Evolutionary conservation across 2,888 invertebrate species (phyloP).

Genomic region (Pemphredon lugubris): DNA sequence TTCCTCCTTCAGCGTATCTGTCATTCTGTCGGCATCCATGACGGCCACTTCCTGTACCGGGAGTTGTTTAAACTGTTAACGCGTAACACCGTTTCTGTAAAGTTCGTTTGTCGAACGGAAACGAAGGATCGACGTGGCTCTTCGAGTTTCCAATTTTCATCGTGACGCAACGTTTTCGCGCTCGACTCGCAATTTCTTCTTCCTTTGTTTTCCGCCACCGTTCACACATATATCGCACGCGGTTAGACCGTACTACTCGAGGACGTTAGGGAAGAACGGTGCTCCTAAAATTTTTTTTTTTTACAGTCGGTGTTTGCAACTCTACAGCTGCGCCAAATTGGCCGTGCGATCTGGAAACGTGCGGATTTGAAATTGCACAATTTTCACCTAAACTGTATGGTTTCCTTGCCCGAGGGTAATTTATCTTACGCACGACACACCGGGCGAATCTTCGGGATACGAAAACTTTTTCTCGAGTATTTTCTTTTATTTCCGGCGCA

Average conservation of each 20-base stretch:
- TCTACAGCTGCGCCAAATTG: slow-evolving; percentile 13
- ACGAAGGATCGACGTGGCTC: not conserved
- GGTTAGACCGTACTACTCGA: not conserved
- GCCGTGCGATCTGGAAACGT: slow-evolving; percentile 12
- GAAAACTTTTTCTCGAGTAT: not conserved
- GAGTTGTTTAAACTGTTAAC: no score
- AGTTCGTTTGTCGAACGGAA: not conserved
- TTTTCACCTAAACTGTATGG: slow-evolving; percentile 30
- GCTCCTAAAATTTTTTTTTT: slow-evolving; percentile 30
- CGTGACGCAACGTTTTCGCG: not conserved
- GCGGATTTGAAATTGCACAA: slow-evolving; percentile 41
- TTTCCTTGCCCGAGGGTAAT: not conserved
- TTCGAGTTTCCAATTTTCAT: not conserved
- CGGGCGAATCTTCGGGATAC: not conserved
- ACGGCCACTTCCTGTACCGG: no score
- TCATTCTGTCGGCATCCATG: no score
- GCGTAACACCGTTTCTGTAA: not conserved
- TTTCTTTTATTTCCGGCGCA: not conserved
- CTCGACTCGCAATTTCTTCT: not conserved
- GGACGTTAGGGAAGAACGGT: slow-evolving; percentile 18
- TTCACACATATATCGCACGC: not conserved
- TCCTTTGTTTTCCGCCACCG: no score
- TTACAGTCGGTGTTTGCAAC: slow-evolving; percentile 20
- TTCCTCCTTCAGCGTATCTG: not conserved
- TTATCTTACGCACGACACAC: not conserved